A percentile compares a stretch with the other conserved stretches of the same genome.
Evolutionary conservation across 2,797 vertebrate species (phyloP).

Genomic region (Danio albolineatus): DNA sequence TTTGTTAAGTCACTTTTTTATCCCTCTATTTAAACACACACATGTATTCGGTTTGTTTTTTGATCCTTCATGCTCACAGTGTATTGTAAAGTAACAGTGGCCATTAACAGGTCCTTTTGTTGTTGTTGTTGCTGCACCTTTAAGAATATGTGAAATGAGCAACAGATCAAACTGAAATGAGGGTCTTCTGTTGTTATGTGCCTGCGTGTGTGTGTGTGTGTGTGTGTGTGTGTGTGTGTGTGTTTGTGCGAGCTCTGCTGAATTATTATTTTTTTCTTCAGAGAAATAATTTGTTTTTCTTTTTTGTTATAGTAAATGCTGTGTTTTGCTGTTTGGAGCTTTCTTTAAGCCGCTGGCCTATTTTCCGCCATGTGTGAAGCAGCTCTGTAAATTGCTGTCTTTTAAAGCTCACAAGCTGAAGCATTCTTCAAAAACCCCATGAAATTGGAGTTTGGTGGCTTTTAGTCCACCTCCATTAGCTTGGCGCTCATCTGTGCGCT

Average conservation of each 20-base stretch:
- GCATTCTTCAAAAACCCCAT: slow-evolving; percentile 11
- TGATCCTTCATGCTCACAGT: too few relatives aligned
- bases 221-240: too few relatives aligned
- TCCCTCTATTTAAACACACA: too few relatives aligned
- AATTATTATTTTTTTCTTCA: background rate
- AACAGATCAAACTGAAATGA: background rate
- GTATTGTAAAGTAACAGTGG: too few relatives aligned
- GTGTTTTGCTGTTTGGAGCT: background rate
- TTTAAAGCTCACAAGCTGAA: slow-evolving; percentile 29
- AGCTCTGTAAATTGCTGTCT: slow-evolving; percentile 31
- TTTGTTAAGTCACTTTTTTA: too few relatives aligned
- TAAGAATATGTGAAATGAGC: slow-evolving; percentile 7
- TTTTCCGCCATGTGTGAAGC: slow-evolving; percentile 9
- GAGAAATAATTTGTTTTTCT: background rate
- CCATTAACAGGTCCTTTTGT: background rate
- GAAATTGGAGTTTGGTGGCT: slow-evolving; percentile 13
- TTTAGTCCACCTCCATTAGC: slow-evolving; percentile 3
- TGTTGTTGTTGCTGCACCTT: background rate
- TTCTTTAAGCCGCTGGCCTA: slow-evolving; percentile 19
- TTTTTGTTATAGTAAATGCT: slow-evolving; percentile 10
- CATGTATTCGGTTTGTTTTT: too few relatives aligned
- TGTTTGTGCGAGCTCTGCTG: background rate
- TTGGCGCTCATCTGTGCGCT: background rate
- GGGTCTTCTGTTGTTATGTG: background rate
- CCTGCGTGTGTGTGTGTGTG: too few relatives aligned